Evolutionary conservation across 2,797 vertebrate genomes (phyloP).

Genomic region (Scarus forsteni): DNA sequence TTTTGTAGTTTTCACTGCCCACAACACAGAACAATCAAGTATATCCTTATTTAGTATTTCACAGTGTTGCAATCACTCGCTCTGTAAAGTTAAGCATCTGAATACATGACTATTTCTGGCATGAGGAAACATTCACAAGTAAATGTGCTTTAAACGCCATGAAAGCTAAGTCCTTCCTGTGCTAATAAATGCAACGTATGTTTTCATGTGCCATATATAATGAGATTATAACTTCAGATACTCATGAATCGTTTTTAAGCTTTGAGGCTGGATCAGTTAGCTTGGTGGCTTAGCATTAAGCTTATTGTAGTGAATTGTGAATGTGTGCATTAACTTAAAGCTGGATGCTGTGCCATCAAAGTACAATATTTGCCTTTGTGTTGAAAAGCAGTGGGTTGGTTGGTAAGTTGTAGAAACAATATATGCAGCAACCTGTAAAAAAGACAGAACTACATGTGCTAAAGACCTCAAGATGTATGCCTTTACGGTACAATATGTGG

Average conservation of each 20-base stretch:
- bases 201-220: neutral
- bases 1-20: too few relatives aligned
- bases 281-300: neutral
- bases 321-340: neutral
- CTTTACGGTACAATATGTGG: constrained; percentile 41
- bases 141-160: neutral
- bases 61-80: too few relatives aligned
- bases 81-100: too few relatives aligned
- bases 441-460: constrained; percentile 10
- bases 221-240: neutral
- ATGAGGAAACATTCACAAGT: too few relatives aligned
- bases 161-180: neutral
- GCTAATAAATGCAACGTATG: neutral
- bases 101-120: too few relatives aligned
- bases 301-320: neutral
- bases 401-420: neutral
- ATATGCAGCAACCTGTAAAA: neutral
- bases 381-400: too few relatives aligned
- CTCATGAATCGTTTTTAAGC: too few relatives aligned
- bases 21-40: too few relatives aligned
- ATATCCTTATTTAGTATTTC: neutral
- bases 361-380: too few relatives aligned
- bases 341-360: too few relatives aligned
- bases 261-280: too few relatives aligned
- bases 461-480: constrained; percentile 32